Percentiles rank a stretch among this genome's conserved stretches.
Evolutionary conservation across 92 coral and sea anemone species (phyloP).

Genomic region (Meandrina meandrites): DNA sequence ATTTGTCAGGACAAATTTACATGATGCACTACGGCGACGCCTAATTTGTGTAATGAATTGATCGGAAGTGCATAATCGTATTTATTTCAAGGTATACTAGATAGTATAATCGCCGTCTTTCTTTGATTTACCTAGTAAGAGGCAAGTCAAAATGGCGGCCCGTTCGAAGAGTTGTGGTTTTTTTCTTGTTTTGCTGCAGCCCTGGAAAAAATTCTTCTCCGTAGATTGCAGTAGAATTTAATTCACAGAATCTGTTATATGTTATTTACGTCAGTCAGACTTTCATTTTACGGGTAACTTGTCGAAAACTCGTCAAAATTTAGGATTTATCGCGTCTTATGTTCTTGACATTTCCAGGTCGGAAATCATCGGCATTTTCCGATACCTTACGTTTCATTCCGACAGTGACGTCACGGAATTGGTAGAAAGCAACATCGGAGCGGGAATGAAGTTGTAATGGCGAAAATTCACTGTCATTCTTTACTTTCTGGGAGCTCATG

Average conservation of each 20-base stretch:
- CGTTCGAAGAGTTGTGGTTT: constrained; percentile 12
- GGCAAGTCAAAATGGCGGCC: constrained; percentile 63
- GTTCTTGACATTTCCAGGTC: constrained; percentile 81
- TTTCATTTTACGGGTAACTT: neutral
- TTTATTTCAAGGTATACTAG: constrained; percentile 30
- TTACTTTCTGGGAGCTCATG: constrained; percentile 99
- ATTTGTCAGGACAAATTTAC: constrained; percentile 45
- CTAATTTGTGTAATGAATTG: constrained; percentile 36
- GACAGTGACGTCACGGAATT: constrained; percentile 93
- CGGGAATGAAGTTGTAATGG: constrained; percentile 99
- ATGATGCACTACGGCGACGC: constrained; percentile 18
- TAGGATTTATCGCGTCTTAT: constrained; percentile 12
- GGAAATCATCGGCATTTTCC: constrained; percentile 68
- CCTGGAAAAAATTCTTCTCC: neutral
- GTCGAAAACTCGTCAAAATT: constrained; percentile 22
- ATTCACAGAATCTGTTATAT: neutral
- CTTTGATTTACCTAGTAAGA: neutral
- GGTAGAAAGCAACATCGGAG: constrained; percentile 93
- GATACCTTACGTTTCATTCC: constrained; percentile 66
- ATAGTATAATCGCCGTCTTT: neutral
- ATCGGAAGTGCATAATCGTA: constrained; percentile 33
- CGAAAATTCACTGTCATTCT: constrained; percentile 99
- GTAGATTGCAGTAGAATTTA: neutral
- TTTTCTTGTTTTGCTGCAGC: constrained; percentile 3
- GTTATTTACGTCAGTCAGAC: neutral